Evolutionary conservation across 2,113 vertebrate genomes (phyloP).

Genomic region (Calonectris borealis): DNA sequence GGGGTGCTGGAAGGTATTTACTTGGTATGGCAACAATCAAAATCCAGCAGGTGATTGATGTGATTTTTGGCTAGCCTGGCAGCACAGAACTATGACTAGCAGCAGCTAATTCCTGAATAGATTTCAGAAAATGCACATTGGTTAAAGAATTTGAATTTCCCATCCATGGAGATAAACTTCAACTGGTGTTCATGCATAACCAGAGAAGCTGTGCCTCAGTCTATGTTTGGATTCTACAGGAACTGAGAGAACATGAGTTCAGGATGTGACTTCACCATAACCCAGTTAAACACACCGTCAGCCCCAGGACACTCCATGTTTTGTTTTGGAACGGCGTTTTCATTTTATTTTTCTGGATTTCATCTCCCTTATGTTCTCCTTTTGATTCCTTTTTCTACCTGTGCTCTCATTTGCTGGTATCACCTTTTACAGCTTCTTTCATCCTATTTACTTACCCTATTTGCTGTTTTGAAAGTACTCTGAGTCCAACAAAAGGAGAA

Average conservation of each 20-base stretch:
- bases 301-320: neutral
- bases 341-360: neutral
- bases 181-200: neutral
- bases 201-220: neutral
- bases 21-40: neutral
- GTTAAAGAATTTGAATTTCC: neutral
- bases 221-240: neutral
- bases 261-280: neutral
- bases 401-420: neutral
- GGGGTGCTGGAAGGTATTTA: neutral
- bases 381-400: neutral
- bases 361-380: neutral
- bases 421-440: neutral
- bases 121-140: neutral
- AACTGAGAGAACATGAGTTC: neutral
- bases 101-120: neutral
- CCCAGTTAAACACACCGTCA: neutral
- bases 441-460: neutral
- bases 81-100: neutral
- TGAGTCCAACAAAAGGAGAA: neutral
- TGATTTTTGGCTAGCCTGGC: neutral
- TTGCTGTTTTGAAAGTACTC: neutral
- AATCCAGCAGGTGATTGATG: neutral
- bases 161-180: neutral
- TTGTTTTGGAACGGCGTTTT: neutral